Conservation (phyloP, 2,888 invertebrate genomes). For the Tipula confusa region DNA sequence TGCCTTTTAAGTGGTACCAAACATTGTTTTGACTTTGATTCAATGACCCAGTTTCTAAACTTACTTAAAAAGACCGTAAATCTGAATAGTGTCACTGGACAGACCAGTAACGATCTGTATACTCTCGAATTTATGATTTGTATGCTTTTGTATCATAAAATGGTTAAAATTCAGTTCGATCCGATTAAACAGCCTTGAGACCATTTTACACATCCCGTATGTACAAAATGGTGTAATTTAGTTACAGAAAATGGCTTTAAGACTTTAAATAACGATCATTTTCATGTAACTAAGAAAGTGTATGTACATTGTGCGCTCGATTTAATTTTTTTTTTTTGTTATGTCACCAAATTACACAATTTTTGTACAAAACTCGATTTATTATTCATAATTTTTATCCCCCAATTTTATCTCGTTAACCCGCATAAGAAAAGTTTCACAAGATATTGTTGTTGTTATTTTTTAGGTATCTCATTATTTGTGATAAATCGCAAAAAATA, state of each 20-base stretch:
- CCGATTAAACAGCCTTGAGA: background rate
- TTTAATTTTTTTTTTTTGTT: background rate
- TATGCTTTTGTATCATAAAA: too few relatives aligned
- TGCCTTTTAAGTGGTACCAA: too few relatives aligned
- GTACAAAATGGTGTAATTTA: background rate
- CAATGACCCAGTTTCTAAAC: too few relatives aligned
- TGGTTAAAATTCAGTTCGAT: too few relatives aligned
- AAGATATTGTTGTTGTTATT: background rate
- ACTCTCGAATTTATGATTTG: background rate
- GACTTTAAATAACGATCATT: too few relatives aligned
- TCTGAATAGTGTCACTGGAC: too few relatives aligned
- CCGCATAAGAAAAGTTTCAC: background rate
- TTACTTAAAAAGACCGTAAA: too few relatives aligned
- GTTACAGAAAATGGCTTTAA: background rate
- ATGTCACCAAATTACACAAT: background rate
- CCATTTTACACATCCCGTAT: background rate
- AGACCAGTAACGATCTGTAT: too few relatives aligned
- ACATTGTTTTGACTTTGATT: too few relatives aligned
- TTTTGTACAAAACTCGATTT: background rate
- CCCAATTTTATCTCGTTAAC: background rate
- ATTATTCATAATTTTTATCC: background rate
- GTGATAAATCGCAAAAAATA: background rate
- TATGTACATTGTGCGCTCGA: too few relatives aligned
- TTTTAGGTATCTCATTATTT: background rate
- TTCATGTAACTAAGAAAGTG: too few relatives aligned